A percentile compares a stretch with the other conserved stretches of the same genome.
phyloP scores from a whole-genome alignment of 92 coral and sea anemone species.

The Phymanthus crucifer region DNA sequence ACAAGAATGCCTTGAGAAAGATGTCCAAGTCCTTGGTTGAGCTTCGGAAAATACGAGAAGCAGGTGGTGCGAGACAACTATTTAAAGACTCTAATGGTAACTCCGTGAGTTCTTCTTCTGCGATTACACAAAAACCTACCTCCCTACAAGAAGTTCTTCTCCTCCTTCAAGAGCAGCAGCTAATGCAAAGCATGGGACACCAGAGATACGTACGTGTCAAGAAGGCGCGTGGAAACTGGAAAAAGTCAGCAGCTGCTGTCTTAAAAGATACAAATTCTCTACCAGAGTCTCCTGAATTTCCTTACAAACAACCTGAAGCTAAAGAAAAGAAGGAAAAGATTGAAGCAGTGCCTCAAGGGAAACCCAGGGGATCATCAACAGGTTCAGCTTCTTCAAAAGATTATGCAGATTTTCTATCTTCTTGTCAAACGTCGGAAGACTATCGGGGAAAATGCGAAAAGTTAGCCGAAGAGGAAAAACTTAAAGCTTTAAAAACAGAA shows the following conservation, averaged over 20 bases:
- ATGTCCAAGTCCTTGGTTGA: conserved; percentile 29
- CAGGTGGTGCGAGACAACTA: conserved; percentile 19
- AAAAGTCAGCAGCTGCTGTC: conserved; percentile 81
- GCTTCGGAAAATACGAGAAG: conserved; percentile 35
- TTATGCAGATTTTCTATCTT: conserved; percentile 7
- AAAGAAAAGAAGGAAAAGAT: conserved; percentile 15
- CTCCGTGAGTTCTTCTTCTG: conserved; percentile 15
- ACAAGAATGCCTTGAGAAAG: neutral
- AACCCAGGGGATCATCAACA: conserved; percentile 32
- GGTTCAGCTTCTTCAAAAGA: conserved; percentile 11
- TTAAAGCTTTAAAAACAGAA: conserved; percentile 72
- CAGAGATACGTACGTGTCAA: conserved; percentile 55
- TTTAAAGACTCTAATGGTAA: conserved; percentile 28
- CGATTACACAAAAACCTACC: conserved; percentile 52
- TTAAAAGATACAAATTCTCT: conserved; percentile 58
- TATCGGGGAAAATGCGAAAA: conserved; percentile 71
- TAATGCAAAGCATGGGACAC: conserved; percentile 80
- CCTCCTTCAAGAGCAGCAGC: conserved; percentile 86
- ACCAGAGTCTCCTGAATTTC: conserved; percentile 55
- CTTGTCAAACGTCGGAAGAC: conserved; percentile 45
- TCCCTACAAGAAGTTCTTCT: conserved; percentile 82
- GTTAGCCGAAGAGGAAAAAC: conserved; percentile 83
- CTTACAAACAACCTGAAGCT: conserved; percentile 28
- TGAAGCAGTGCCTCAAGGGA: conserved; percentile 14
- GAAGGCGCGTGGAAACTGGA: conserved; percentile 81